phyloP scores from a whole-genome alignment of 1,140 invertebrate species.

The Callitettix versicolor region DNA sequence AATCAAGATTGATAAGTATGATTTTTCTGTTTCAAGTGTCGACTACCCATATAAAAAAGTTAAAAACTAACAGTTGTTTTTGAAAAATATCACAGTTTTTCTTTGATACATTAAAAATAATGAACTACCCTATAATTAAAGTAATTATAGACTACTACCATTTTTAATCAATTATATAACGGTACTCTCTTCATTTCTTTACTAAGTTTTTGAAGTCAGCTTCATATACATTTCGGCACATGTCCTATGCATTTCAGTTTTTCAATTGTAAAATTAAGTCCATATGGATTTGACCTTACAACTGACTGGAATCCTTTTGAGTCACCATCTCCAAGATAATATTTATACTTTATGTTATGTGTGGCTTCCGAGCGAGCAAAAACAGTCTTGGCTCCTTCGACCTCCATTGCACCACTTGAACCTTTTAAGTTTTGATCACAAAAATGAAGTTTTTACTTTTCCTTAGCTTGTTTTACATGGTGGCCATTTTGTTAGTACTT shows the following conservation, averaged over 20 bases:
- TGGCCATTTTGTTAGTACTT: too few relatives aligned
- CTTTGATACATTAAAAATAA: too few relatives aligned
- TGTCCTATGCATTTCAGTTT: conserved; percentile 24
- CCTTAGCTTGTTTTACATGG: too few relatives aligned
- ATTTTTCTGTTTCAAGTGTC: too few relatives aligned
- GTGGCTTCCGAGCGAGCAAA: conserved; percentile 15
- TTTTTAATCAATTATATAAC: background rate
- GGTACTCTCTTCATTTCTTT: background rate
- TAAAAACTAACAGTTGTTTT: too few relatives aligned
- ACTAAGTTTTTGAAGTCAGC: background rate
- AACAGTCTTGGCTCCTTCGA: conserved; percentile 5
- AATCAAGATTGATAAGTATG: too few relatives aligned
- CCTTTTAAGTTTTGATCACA: conserved; percentile 19
- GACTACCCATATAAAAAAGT: too few relatives aligned
- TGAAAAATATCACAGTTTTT: too few relatives aligned
- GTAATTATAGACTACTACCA: too few relatives aligned
- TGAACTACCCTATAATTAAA: too few relatives aligned
- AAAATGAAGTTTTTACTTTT: background rate
- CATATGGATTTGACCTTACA: conserved; percentile 19
- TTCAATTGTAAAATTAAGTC: conserved; percentile 19
- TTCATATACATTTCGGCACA: conserved; percentile 27
- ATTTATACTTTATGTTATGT: conserved; percentile 18
- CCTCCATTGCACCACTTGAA: conserved; percentile 24
- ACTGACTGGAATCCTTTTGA: conserved; percentile 14
- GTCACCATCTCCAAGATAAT: conserved; percentile 24